These are phyloP conservation scores for Corythornis vintsioides DNA, from an alignment of 2,113 vertebrate species.

Conservation along the genomic window DNA sequence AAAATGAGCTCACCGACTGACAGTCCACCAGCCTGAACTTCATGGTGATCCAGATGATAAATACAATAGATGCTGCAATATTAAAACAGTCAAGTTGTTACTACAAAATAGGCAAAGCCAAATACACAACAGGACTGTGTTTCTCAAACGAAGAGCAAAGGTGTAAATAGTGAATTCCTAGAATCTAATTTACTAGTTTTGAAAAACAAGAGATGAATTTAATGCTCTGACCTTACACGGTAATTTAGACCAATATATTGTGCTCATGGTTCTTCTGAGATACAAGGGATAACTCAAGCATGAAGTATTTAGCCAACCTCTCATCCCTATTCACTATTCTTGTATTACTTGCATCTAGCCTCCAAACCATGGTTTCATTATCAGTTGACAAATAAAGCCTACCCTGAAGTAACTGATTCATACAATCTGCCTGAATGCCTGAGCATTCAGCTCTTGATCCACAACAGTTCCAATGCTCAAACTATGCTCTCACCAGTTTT, in stretches of 20 bases:
- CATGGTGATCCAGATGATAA: constrained; percentile 97
- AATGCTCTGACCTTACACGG: background rate
- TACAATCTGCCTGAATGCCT: background rate
- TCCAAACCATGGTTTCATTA: background rate
- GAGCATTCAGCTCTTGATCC: background rate
- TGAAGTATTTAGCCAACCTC: background rate
- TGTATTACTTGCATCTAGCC: background rate
- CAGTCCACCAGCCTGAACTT: constrained; percentile 94
- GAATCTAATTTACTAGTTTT: background rate
- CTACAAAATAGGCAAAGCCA: background rate
- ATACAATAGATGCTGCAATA: constrained; percentile 89
- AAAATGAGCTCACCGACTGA: constrained; percentile 85
- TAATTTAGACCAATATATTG: background rate
- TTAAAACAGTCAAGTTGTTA: background rate
- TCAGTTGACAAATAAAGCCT: background rate
- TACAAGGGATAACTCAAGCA: background rate
- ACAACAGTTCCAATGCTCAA: background rate
- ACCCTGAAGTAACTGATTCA: background rate
- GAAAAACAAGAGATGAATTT: background rate
- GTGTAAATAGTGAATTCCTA: background rate
- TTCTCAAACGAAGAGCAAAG: background rate
- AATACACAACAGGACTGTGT: background rate
- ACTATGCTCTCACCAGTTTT: background rate
- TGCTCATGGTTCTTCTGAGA: background rate
- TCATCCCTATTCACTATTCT: background rate